Conservation (phyloP, 2,888 invertebrate species). For the Drosophila subsilvestris region DNA sequence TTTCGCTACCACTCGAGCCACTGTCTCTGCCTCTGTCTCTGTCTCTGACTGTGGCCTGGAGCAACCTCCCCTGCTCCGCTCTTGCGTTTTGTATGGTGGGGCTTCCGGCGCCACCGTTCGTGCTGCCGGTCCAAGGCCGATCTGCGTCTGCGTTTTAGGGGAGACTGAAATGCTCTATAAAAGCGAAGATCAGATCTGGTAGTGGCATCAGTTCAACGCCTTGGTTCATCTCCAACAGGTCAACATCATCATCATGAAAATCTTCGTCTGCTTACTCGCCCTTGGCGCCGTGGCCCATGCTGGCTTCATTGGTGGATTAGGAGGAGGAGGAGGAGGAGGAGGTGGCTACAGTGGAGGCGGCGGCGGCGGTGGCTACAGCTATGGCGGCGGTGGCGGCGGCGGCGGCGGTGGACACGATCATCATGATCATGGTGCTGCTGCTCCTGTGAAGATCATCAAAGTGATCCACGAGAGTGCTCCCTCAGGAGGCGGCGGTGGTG, state of each 20-base stretch:
- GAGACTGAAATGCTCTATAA: conserved; percentile 58
- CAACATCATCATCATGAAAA: conserved; percentile 69
- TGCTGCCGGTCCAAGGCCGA: conserved; percentile 42
- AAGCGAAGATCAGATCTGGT: conserved; percentile 50
- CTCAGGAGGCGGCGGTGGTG: conserved; percentile 32
- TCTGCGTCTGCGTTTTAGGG: neutral
- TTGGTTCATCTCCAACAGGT: conserved; percentile 56
- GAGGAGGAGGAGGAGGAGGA: conserved; percentile 37
- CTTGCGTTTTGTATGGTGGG: conserved; percentile 9
- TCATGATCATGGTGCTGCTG: conserved; percentile 36
- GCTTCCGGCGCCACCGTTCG: neutral
- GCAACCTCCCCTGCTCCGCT: conserved; percentile 10
- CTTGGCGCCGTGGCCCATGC: conserved; percentile 61
- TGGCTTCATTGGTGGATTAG: conserved; percentile 64
- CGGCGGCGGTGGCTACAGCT: conserved; percentile 37
- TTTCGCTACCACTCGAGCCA: conserved; percentile 42
- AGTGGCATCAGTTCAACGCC: conserved; percentile 61
- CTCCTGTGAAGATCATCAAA: conserved; percentile 61
- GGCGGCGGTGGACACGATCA: conserved; percentile 28
- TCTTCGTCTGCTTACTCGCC: conserved; percentile 67
- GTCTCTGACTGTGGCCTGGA: conserved; percentile 20
- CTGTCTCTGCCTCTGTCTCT: conserved; percentile 27
- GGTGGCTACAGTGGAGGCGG: conserved; percentile 35
- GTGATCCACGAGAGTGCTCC: conserved; percentile 64
- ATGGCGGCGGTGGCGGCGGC: conserved; percentile 33